Evolutionary conservation across 2,797 vertebrate species (phyloP).

Genomic region (Acanthornis magna): DNA sequence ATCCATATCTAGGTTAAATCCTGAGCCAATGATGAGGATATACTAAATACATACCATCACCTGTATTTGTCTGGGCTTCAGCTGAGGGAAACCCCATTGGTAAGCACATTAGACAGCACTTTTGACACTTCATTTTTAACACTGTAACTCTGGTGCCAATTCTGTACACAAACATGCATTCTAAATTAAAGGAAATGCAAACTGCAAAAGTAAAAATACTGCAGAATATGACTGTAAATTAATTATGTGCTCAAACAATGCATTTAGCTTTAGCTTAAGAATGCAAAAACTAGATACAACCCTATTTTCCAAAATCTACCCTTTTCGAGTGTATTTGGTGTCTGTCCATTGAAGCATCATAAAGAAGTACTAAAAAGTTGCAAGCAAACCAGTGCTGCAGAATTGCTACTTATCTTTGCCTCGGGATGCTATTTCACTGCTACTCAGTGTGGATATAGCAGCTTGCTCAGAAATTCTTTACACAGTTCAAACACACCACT

Average conservation of each 20-base stretch:
- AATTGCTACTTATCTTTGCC: not conserved
- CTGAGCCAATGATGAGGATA: not conserved
- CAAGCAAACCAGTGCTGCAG: not conserved
- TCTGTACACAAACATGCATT: not conserved
- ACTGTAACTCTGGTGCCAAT: not conserved
- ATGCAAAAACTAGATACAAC: not conserved
- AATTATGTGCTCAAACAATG: not conserved
- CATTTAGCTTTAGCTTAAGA: not conserved
- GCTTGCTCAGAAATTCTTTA: not conserved
- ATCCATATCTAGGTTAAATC: not conserved
- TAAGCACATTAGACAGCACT: rapidly evolving
- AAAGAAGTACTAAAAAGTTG: not conserved
- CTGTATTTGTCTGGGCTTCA: not conserved
- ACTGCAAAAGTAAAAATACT: not conserved
- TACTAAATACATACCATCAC: not conserved
- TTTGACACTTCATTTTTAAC: not conserved
- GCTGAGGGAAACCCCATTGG: not conserved
- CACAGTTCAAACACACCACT: not conserved
- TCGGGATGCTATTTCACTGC: not conserved
- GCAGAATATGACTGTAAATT: not conserved
- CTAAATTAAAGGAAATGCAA: not conserved
- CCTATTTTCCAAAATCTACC: not conserved
- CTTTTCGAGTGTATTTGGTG: not conserved
- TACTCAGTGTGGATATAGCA: not conserved
- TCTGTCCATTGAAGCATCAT: not conserved